Conservation (phyloP, 2,888 invertebrate species). For the Apocheima hispidaria region DNA sequence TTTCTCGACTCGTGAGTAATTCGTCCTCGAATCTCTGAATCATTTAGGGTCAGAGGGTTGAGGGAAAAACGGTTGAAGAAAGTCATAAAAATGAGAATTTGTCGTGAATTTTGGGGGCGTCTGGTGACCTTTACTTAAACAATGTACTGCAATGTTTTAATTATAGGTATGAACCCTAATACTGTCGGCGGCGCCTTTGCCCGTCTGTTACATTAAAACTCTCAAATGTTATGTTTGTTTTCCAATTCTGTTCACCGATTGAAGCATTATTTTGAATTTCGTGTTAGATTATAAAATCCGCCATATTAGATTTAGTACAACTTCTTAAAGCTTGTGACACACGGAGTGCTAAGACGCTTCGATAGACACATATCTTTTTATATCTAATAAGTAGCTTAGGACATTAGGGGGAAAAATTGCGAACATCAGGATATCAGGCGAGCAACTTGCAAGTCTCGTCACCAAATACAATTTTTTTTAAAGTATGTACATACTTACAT, state of each 20-base stretch:
- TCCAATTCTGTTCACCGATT: background rate
- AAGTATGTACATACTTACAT: too few relatives aligned
- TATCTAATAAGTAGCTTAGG: too few relatives aligned
- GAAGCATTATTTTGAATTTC: too few relatives aligned
- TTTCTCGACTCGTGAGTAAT: conserved; percentile 24
- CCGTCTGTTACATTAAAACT: background rate
- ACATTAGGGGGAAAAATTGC: too few relatives aligned
- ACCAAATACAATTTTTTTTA: too few relatives aligned
- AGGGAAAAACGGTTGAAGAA: conserved; percentile 8
- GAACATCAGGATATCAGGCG: too few relatives aligned
- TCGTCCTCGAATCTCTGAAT: conserved; percentile 23
- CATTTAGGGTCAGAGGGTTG: conserved; percentile 8
- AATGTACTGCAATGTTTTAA: background rate
- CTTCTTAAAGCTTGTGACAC: too few relatives aligned
- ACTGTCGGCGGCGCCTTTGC: background rate
- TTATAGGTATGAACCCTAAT: background rate
- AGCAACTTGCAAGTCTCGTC: too few relatives aligned
- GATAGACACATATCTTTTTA: too few relatives aligned
- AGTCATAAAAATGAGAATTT: conserved; percentile 16
- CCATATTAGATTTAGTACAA: too few relatives aligned
- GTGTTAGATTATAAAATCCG: too few relatives aligned
- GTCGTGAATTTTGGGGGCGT: background rate
- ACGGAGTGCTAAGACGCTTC: too few relatives aligned
- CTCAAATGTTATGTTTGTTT: background rate
- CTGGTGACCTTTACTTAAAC: conserved; percentile 2